Base-by-base conservation (phyloP, 2,797 vertebrate genomes). In the Bucorvus abyssinicus region DNA sequence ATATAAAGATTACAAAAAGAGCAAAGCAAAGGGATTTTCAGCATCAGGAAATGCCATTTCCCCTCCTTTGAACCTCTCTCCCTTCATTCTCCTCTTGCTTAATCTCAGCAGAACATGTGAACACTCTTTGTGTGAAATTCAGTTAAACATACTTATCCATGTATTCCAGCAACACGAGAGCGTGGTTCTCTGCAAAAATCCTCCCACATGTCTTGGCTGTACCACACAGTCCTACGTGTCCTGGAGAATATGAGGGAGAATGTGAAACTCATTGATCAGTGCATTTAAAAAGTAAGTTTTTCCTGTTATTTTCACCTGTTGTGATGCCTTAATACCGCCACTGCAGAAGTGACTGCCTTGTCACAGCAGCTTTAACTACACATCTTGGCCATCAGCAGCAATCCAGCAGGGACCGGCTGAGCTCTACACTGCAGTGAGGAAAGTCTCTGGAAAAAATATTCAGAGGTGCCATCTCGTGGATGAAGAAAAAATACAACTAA, bases 381-480 rank as follows among this genome's bases (percentile, higher is more conserved):
- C 10, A 5, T 10, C 23, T 30, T 24, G 55, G 40, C 14, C 67
- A 8, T 5, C 27, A 47, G 69, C 49, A 76, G 36, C n/a, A 30
- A 14, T 2, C 19, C 0, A 68, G 34, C 67, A 12, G 34, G 59
- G 36, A 6, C 5, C 7, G 1, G 22, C 63, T 10, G 20, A 76
- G 75, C 67, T 19, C 49, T 0, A 9, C 10, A 3, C 9, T 3
- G 36, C 40, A 40, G 23, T 0, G 4, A 56, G 22, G 64, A n/a
- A 11, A 21, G 13, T 18, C 3, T 22, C 56, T 3, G 10, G 2
- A 42, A 14, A 20, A n/a, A 50, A 44, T 64, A 64, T 8, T 56
- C 60, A 27, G 17, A 15, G 32, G 5, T 50, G 87, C 82, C 82
- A 57, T 8, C 74, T 56, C 55, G 87, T 93, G 90, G 84, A 19